Evolutionary conservation across 2,113 vertebrate genomes (phyloP).

Genomic region (Cyanistes caeruleus): DNA sequence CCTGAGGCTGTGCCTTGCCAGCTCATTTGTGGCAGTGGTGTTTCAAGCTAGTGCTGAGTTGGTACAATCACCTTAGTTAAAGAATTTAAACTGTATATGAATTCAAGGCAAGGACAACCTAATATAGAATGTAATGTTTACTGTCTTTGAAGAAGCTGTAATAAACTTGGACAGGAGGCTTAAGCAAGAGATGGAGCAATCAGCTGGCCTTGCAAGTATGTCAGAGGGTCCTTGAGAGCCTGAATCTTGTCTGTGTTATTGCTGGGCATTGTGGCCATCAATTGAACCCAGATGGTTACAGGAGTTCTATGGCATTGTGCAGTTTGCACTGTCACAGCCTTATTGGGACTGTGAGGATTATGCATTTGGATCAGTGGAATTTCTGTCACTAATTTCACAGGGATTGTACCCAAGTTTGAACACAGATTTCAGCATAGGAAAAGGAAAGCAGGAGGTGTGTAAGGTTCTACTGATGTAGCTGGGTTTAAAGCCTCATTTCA

Average conservation of each 20-base stretch:
- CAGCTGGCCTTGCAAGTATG: neutral
- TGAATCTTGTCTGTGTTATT: neutral
- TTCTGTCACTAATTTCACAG: neutral
- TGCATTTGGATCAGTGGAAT: neutral
- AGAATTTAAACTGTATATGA: neutral
- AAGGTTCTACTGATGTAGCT: neutral
- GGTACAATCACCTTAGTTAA: neutral
- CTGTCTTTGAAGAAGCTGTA: neutral
- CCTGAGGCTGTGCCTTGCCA: neutral
- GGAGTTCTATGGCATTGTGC: neutral
- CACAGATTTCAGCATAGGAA: neutral
- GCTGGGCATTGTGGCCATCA: neutral
- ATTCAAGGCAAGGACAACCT: neutral
- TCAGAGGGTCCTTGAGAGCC: neutral
- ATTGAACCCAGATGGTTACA: rapidly evolving
- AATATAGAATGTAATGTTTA: constrained; percentile 4
- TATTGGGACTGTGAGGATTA: neutral
- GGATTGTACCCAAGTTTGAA: neutral
- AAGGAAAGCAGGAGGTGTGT: neutral
- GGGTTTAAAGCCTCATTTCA: neutral
- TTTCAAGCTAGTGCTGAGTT: neutral
- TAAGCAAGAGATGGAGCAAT: neutral
- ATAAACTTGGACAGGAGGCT: neutral
- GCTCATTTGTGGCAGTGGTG: neutral
- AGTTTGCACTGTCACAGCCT: neutral